Percentiles rank a stretch among this genome's conserved stretches.
These are phyloP conservation scores for Protophormia terraenovae DNA, from an alignment of 2,888 invertebrate species.

Conservation along the genomic window DNA sequence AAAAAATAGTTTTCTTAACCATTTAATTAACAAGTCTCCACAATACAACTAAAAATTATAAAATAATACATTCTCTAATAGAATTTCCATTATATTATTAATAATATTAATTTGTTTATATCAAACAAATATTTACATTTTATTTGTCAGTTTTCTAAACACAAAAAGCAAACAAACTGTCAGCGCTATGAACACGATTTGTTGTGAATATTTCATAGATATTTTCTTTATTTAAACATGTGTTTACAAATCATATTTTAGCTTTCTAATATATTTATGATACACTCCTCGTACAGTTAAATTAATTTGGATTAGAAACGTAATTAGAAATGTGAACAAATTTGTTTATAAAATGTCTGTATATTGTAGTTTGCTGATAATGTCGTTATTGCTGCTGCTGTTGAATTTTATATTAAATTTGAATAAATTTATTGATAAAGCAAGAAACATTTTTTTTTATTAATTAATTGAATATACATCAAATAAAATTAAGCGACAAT, in stretches of 20 bases:
- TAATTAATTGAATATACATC: conserved; percentile 11
- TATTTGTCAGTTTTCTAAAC: not conserved
- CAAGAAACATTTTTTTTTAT: not conserved
- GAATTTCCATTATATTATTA: not conserved
- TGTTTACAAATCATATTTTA: not conserved
- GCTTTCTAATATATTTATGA: not conserved
- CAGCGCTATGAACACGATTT: not conserved
- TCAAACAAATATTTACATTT: conserved; percentile 5
- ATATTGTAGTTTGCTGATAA: not conserved
- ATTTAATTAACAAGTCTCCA: too few relatives aligned
- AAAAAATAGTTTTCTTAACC: too few relatives aligned
- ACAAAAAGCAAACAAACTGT: not conserved
- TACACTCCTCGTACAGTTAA: not conserved
- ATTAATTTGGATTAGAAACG: not conserved
- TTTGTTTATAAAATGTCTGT: not conserved
- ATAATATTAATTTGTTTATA: not conserved
- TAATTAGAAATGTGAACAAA: conserved; percentile 8
- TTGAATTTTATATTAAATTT: conserved; percentile 5
- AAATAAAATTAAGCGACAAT: conserved; percentile 3
- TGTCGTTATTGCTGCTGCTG: not conserved
- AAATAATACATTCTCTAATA: not conserved
- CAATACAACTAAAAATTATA: too few relatives aligned
- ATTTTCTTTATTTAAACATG: not conserved
- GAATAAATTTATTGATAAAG: conserved; percentile 1
- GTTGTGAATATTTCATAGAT: not conserved